Conservation (phyloP, 2,888 invertebrate genomes). For the Chrysolina americana region DNA sequence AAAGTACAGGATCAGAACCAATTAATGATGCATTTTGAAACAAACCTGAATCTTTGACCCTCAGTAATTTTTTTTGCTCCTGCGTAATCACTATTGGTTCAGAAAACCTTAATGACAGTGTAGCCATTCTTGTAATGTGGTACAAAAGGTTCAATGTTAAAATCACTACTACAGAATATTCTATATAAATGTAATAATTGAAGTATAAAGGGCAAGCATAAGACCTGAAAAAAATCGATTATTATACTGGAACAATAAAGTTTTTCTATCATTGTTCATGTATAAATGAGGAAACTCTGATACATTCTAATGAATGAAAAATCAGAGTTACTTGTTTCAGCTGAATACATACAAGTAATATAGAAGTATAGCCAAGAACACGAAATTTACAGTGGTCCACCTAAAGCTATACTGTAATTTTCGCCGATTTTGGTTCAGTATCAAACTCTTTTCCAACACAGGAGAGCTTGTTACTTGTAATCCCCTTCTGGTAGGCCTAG, state of each 20-base stretch:
- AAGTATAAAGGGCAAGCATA: slow-evolving; percentile 70
- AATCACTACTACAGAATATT: slow-evolving; percentile 68
- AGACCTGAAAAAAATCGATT: slow-evolving; percentile 59
- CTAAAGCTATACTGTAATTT: slow-evolving; percentile 72
- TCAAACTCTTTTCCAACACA: slow-evolving; percentile 72
- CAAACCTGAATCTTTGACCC: slow-evolving; percentile 69
- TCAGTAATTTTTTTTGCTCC: slow-evolving; percentile 72
- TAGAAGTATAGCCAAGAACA: slow-evolving; percentile 71
- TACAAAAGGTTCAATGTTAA: slow-evolving; percentile 71
- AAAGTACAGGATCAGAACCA: slow-evolving; percentile 20
- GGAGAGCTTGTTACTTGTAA: slow-evolving; percentile 59
- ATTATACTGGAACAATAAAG: too few relatives aligned
- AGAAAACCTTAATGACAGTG: slow-evolving; percentile 63
- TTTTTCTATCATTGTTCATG: too few relatives aligned
- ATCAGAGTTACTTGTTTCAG: not conserved
- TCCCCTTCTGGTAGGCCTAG: slow-evolving; percentile 42
- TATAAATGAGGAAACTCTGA: not conserved
- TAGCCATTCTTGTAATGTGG: slow-evolving; percentile 71
- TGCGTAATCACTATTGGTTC: slow-evolving; percentile 71
- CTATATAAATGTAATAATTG: slow-evolving; percentile 67
- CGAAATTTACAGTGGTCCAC: slow-evolving; percentile 75
- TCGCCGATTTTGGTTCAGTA: slow-evolving; percentile 71
- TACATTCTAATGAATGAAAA: not conserved
- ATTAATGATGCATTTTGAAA: slow-evolving; percentile 5
- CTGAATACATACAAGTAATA: slow-evolving; percentile 75